phyloP scores from a whole-genome alignment of 1,140 invertebrate species.

The Hyles euphorbiae region DNA sequence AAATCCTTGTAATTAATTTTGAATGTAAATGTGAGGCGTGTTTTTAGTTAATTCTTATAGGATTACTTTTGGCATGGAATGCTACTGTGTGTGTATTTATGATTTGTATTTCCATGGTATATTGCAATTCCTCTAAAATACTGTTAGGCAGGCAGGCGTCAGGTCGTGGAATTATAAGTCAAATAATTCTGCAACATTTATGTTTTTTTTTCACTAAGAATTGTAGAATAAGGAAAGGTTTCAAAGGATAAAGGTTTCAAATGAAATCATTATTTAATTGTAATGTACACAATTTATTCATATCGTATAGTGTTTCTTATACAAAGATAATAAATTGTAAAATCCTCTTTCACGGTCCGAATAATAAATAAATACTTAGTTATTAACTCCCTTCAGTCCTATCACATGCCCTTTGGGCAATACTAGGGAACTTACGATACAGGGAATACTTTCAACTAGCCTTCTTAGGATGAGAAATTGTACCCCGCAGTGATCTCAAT shows the following conservation, averaged over 20 bases:
- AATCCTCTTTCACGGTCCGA: slow-evolving; percentile 69
- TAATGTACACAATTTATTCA: slow-evolving; percentile 75
- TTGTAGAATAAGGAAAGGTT: neutral
- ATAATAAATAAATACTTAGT: slow-evolving; percentile 73
- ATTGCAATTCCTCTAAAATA: too few species aligned
- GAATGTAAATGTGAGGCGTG: too few species aligned
- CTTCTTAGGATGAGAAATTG: slow-evolving; percentile 43
- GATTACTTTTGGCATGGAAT: too few species aligned
- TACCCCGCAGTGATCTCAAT: slow-evolving; percentile 30
- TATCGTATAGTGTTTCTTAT: slow-evolving; percentile 73
- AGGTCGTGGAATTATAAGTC: too few species aligned
- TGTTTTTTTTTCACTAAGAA: too few species aligned
- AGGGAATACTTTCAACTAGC: slow-evolving; percentile 55
- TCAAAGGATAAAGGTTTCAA: slow-evolving; percentile 44
- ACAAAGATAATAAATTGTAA: slow-evolving; percentile 76
- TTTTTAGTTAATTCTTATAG: too few species aligned
- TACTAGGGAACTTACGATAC: slow-evolving; percentile 57
- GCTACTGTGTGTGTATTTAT: too few species aligned
- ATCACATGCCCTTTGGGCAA: slow-evolving; percentile 64
- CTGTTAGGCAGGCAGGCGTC: too few species aligned
- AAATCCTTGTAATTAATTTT: too few species aligned
- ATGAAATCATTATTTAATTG: slow-evolving; percentile 58
- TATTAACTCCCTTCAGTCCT: slow-evolving; percentile 58
- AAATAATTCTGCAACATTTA: too few species aligned
- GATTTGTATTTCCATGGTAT: too few species aligned